Conservation (phyloP, 2,113 vertebrate genomes). For the Vireo altiloquus region DNA sequence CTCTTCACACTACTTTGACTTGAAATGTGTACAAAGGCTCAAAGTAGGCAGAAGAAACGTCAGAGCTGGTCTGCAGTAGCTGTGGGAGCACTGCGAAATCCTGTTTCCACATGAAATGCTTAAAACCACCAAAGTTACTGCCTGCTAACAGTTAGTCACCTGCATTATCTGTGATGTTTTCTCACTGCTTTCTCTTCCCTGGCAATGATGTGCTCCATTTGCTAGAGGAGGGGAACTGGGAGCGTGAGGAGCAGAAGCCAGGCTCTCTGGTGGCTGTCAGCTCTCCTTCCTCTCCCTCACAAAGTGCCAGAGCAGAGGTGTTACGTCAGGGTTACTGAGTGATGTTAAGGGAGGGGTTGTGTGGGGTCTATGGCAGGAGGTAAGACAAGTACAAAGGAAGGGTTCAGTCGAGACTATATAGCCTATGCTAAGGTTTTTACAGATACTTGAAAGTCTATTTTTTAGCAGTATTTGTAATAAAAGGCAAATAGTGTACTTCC, state of each 20-base stretch:
- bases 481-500: fast-evolving
- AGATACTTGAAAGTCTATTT: neutral
- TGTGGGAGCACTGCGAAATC: neutral
- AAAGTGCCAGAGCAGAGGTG: neutral
- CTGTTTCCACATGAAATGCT: neutral
- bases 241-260: neutral
- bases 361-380: fast-evolving
- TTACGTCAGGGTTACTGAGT: neutral
- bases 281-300: neutral
- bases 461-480: neutral
- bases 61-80: neutral
- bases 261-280: neutral
- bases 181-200: neutral
- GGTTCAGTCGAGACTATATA: neutral
- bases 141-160: neutral
- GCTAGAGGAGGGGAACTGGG: neutral
- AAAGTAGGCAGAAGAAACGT: neutral
- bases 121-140: too few species aligned
- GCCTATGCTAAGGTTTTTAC: neutral
- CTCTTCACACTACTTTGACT: neutral
- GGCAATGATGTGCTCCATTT: fast-evolving
- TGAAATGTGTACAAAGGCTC: neutral
- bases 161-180: neutral
- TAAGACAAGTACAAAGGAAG: fast-evolving
- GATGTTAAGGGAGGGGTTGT: neutral